These are phyloP conservation scores for Drosophila pectinifera DNA, from an alignment of 1,140 invertebrate genomes.

Conservation along the genomic window DNA sequence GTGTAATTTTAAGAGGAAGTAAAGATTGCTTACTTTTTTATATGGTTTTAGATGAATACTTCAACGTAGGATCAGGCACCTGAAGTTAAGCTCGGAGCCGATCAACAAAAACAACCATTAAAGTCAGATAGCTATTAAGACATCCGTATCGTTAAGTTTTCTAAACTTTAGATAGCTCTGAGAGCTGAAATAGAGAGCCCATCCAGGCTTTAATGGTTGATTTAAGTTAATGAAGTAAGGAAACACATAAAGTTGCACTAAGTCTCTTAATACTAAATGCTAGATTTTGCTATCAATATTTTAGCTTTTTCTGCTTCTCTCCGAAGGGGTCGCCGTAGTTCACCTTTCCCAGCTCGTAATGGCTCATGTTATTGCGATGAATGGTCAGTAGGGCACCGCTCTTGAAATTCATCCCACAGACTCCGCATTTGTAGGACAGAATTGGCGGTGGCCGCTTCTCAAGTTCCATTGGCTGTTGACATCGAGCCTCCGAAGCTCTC, in stretches of 20 bases:
- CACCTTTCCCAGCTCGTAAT: constrained; percentile 53
- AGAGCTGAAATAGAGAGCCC: no score
- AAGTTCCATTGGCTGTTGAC: neutral
- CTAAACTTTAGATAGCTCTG: no score
- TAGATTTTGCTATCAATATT: neutral
- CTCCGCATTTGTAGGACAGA: constrained; percentile 82
- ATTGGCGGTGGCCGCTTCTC: neutral
- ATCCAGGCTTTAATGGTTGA: no score
- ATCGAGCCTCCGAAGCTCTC: constrained; percentile 10
- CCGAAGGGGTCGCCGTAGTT: constrained; percentile 58
- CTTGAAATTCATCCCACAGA: constrained; percentile 68
- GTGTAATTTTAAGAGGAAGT: no score
- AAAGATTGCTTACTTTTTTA: no score
- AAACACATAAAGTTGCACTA: neutral
- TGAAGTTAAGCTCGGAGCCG: no score
- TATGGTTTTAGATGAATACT: no score
- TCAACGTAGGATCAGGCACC: no score
- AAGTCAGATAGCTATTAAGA: no score
- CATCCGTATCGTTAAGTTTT: no score
- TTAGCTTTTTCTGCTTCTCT: constrained; percentile 18
- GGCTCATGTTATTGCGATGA: constrained; percentile 68
- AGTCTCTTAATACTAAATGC: neutral
- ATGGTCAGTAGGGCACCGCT: constrained; percentile 68
- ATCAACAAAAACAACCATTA: no score
- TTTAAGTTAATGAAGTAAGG: no score